Percentiles rank a stretch among this genome's conserved stretches.
Evolutionary conservation across 2,797 vertebrate genomes (phyloP).

Genomic region (Myotis myotis): DNA sequence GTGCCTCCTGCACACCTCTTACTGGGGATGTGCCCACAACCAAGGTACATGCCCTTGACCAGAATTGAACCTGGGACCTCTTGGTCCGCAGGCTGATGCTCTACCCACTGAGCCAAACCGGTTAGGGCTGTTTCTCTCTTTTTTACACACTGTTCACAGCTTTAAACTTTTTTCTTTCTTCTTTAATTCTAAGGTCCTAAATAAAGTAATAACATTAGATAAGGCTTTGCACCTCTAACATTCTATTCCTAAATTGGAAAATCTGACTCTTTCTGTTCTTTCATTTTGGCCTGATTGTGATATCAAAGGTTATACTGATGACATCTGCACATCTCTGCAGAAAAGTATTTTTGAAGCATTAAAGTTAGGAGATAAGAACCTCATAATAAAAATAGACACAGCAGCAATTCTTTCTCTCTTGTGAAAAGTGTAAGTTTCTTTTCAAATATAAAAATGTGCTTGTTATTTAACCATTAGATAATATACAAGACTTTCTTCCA

Average conservation of each 20-base stretch:
- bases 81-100: too few relatives aligned
- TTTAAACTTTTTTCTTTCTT: not conserved
- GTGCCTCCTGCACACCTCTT: too few relatives aligned
- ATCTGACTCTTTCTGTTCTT: constrained; percentile 5
- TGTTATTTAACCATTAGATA: constrained; percentile 5
- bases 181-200: constrained; percentile 24
- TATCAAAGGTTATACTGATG: constrained; percentile 30
- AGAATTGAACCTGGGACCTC: too few relatives aligned
- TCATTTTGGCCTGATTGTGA: constrained; percentile 22
- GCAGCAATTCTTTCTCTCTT: not conserved
- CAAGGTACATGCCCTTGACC: too few relatives aligned
- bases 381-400: constrained; percentile 41
- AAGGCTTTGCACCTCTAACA: not conserved
- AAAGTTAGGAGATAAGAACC: constrained; percentile 17
- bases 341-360: constrained; percentile 33
- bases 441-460: constrained; percentile 1
- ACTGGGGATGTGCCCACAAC: too few relatives aligned
- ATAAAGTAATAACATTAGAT: constrained; percentile 25
- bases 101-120: too few relatives aligned
- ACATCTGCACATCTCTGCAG: not conserved
- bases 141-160: not conserved
- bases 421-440: not conserved
- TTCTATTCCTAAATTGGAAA: constrained; percentile 24
- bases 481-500: not conserved
- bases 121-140: not conserved